phyloP scores from a whole-genome alignment of 2,888 invertebrate genomes.

The Crocallis elinguaria region DNA sequence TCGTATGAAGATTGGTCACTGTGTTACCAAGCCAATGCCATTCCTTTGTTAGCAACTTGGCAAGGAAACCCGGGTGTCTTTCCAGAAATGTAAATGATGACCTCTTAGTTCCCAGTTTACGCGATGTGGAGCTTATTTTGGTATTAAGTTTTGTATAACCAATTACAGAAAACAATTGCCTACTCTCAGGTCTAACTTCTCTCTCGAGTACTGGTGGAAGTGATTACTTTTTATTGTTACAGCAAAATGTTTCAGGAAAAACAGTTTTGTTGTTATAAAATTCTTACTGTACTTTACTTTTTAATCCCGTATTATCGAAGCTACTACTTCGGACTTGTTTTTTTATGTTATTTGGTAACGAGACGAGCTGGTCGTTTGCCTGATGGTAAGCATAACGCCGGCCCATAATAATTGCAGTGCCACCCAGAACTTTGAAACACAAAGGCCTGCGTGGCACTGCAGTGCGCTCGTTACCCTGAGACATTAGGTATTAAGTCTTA shows the following conservation, averaged over 20 bases:
- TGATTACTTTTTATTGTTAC: slow-evolving; percentile 1
- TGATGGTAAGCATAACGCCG: no score
- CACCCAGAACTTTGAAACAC: no score
- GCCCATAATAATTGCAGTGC: no score
- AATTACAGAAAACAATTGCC: slow-evolving; percentile 5
- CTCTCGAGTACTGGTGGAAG: background rate
- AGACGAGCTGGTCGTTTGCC: no score
- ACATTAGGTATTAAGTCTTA: no score
- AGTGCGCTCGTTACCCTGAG: no score
- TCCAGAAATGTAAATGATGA: slow-evolving; percentile 36
- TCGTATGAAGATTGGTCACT: slow-evolving; percentile 12
- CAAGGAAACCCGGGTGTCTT: slow-evolving; percentile 22
- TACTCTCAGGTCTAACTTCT: background rate
- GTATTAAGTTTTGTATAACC: slow-evolving; percentile 4
- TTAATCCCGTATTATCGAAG: no score
- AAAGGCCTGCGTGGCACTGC: no score
- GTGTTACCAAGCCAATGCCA: background rate
- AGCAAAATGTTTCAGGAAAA: background rate
- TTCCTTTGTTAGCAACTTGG: slow-evolving; percentile 29
- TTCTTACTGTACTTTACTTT: background rate
- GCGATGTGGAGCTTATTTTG: slow-evolving; percentile 1
- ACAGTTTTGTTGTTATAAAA: background rate
- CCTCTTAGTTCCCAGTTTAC: slow-evolving; percentile 15
- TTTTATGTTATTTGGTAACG: no score
- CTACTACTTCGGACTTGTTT: no score